Base-by-base conservation (phyloP, 2,888 invertebrate genomes). In the Lochmaea crataegi region DNA sequence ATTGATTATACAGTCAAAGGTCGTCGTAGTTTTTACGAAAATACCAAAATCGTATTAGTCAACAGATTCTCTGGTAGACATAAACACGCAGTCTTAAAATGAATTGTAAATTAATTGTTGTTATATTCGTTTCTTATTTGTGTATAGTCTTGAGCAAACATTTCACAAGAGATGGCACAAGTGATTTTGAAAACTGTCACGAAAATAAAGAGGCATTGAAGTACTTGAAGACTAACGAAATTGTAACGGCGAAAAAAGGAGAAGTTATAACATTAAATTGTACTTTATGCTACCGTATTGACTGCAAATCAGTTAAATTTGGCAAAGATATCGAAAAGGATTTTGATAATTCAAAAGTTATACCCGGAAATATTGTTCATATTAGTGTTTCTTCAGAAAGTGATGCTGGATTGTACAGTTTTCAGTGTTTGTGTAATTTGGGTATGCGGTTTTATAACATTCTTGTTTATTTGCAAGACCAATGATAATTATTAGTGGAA, bases 361-460 rank as follows among this genome's bases (percentile, higher is more conserved):
- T 60, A 38, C 0, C 4, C 3, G 16, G 1, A 10, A 60, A 60
- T 3, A 10, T 10, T 11, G 60, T 60, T n/a, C n/a, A 32, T 32
- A 32, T 60, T 2, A 60, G 9, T 60, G 38, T 60, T 7, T n/a
- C n/a, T 32, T 60, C 60, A 2, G n/a, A n/a, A 60, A 60, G 16
- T n/a, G 60, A 60, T 60, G 32, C 60, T 60, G 60, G 60, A 14
- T 60, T 60, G 60, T 60, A 60, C 7, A 60, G 60, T 60, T 60
- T 60, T 60, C 60, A 60, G 38, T 60, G 60, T n/a, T 60, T 60
- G 38, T 38, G 60, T 60, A 32, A n/a, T n/a, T 60, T 60, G 16
- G 60, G 60, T 38, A 60, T 60, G 32, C 16, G 60, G 16, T 60
- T 60, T 60, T 38, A 60, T 60, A 60, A 60, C 32, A 38, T 60